Base-by-base conservation (phyloP, 2,113 vertebrate genomes). In the Camelus bactrianus region DNA sequence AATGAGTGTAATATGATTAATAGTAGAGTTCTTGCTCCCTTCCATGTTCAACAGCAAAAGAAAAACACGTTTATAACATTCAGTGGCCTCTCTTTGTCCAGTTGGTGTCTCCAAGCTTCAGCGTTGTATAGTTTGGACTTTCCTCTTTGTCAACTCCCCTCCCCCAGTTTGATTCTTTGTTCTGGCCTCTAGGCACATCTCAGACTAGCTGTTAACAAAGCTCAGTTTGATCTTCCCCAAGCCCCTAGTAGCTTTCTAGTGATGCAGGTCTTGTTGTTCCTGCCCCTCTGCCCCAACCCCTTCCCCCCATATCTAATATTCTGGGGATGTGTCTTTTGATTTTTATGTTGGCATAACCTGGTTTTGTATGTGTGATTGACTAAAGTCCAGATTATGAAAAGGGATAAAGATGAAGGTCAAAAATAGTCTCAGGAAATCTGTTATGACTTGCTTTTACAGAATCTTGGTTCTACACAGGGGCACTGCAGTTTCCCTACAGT, bases 1-100 rank as follows among this genome's bases (percentile, higher is more conserved):
- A 98, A 67, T 96, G 97, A 98, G 30, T 94, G 89, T 96, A 95
- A 95, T 97, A 90, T 96, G 91, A 98, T 97, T 98, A 97, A 97
- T 98, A 95, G 95, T 89, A 95, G 95, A 94, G 96, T 92, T 91
- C 85, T 90, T 97, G 94, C 76, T 96, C 86, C 84, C 80, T 97
- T 92, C 70, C 91, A 50, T 97, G 85, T 97, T 94, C 93, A 97
- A 77, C 69, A 96, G 72, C 82, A 84, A 38, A 95, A 97, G 98
- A 93, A 98, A 97, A 96, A 75, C 58, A 89, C 20, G 11, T 79
- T 98, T 83, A 84, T 77, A 70, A 85, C 97, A 75, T n/a, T 97
- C 96, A 93, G 82, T 97, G 96, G 89, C 62, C 56, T 97, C 84
- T 94, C 81, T 87, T 89, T 86, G 97, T 97, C 93, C 87, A 85